Evolutionary conservation across 2,888 invertebrate species (phyloP).

Genomic region (Odontocerum albicorne): DNA sequence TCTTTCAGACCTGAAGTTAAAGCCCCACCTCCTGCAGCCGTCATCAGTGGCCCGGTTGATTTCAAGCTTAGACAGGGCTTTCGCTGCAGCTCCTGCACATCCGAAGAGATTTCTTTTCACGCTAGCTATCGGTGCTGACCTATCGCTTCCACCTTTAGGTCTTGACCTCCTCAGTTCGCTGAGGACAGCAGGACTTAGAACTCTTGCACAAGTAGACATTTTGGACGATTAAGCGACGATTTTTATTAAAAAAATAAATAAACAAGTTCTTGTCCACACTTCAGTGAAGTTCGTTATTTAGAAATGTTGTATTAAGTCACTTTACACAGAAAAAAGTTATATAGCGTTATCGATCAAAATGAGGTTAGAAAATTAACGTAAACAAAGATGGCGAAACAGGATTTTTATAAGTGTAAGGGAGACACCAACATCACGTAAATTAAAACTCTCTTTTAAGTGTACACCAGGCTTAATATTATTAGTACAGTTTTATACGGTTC

Average conservation of each 20-base stretch:
- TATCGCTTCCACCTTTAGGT: not conserved
- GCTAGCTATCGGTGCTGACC: constrained; percentile 3
- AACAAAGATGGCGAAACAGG: too few species aligned
- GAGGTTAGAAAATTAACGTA: too few species aligned
- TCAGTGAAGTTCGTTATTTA: not conserved
- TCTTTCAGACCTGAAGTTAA: constrained; percentile 19
- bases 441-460: too few species aligned
- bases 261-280: not conserved
- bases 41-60: not conserved
- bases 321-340: too few species aligned
- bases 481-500: too few species aligned
- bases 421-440: too few species aligned
- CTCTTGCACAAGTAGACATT: constrained; percentile 10
- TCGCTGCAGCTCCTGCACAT: constrained; percentile 6
- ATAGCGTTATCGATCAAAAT: too few species aligned
- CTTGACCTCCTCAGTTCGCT: constrained; percentile 3
- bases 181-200: constrained; percentile 14
- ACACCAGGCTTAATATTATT: too few species aligned
- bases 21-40: constrained; percentile 11
- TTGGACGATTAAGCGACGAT: not conserved
- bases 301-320: not conserved
- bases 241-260: not conserved
- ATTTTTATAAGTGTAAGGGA: too few species aligned
- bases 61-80: constrained; percentile 1
- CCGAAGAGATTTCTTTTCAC: constrained; percentile 25